Evolutionary conservation across 1,140 invertebrate genomes (phyloP), one percentile per base, ranked within the genome.

Genomic region (Lithobius niger): DNA sequence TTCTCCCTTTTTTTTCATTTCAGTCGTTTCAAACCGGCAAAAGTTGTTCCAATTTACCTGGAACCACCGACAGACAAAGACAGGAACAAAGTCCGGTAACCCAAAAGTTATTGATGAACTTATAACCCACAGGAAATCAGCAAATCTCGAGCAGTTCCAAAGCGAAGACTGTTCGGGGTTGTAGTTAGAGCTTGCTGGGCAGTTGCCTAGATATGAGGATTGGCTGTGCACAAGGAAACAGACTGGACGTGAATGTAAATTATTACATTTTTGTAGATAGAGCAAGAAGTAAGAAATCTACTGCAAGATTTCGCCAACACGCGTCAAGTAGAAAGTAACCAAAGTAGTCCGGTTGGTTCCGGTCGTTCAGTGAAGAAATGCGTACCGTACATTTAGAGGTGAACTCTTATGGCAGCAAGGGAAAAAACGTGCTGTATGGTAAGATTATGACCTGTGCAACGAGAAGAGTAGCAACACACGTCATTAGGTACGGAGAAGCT

Each of bases 11-110:
- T n/a, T n/a, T n/a, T n/a, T n/a, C n/a, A n/a, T n/a, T n/a, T n/a
- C n/a, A n/a, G n/a, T n/a, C n/a, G n/a, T n/a, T 72, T 65, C 62
- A 73, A 73, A 55, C 71, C 71, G 36, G 57, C 65, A 6, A 63
- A 66, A 59, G 61, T 73, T 24, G 69, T 65, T 27, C 71, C 70
- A 28, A 71, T 73, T 45, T 69, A 64, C 44, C 56, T 73, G 48
- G 67, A 69, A 36, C 56, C 65, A 22, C 47, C 57, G 25, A 43
- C 56, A 27, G 48, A 50, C 3, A 50, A 50, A 21, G 27, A 50
- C 27, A 24, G 24, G 13, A 21, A 50, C 27, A 50, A 24, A 50
- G 27, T 50, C 48, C 48, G 48, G 24, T 50, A 50, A 26, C 24
- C 22, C 15, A 47, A 47, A 22, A 21, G 4, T 15, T 15, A 47